A percentile compares a stretch with the other conserved stretches of the same genome.
Evolutionary conservation across 2,113 vertebrate genomes (phyloP).

Genomic region (Polyodon spathula): DNA sequence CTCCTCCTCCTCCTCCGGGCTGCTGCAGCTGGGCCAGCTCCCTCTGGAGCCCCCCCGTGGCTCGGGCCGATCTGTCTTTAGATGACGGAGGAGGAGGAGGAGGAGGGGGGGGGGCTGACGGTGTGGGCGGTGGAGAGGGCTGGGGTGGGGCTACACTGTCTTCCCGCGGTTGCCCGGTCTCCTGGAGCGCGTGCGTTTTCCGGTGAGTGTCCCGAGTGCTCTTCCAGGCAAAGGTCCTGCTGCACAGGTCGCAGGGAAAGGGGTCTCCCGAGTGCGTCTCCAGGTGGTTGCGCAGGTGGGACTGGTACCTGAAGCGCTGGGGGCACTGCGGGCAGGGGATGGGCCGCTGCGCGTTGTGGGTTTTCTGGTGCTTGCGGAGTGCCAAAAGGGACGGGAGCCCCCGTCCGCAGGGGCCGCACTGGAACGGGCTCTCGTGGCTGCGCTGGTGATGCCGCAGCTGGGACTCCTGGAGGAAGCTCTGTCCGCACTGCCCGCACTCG

Average conservation of each 20-base stretch:
- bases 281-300: conserved; percentile 55
- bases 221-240: conserved; percentile 50
- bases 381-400: conserved; percentile 60
- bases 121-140: conserved; percentile 14
- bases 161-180: no score
- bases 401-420: conserved; percentile 58
- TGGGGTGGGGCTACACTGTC: no score
- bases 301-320: conserved; percentile 44
- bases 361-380: conserved; percentile 56
- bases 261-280: conserved; percentile 54
- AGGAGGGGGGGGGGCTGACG: conserved; percentile 19
- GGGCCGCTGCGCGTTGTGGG: conserved; percentile 47
- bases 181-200: conserved; percentile 42
- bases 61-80: no score
- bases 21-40: conserved; percentile 45
- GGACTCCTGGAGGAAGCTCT: conserved; percentile 55
- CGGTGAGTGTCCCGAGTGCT: conserved; percentile 55
- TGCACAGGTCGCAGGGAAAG: conserved; percentile 64
- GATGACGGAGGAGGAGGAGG: conserved; percentile 10
- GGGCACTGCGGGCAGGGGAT: conserved; percentile 54
- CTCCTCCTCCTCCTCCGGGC: conserved; percentile 36
- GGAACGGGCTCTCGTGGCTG: conserved; percentile 60
- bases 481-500: conserved; percentile 61
- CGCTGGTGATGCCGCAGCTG: conserved; percentile 61
- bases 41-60: no score